These are phyloP conservation scores for Muscicapa adusta DNA, from an alignment of 2,113 vertebrate genomes.

Conservation along the genomic window DNA sequence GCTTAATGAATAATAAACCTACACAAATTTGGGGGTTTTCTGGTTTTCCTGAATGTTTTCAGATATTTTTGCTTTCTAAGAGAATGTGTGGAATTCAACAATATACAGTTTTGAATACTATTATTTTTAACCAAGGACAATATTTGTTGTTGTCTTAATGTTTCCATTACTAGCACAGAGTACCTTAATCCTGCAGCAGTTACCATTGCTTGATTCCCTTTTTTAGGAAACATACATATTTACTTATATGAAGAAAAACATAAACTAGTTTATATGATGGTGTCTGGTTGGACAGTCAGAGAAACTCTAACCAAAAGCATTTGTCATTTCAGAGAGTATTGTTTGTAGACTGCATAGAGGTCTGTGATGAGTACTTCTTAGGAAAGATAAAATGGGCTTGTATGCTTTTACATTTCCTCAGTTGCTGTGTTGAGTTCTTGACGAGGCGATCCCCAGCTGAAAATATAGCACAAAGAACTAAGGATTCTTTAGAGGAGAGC, in stretches of 20 bases:
- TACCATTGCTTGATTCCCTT: background rate
- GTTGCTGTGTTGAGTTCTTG: background rate
- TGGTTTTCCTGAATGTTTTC: background rate
- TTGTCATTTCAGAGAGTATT: background rate
- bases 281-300: background rate
- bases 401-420: background rate
- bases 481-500: background rate
- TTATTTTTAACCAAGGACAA: background rate
- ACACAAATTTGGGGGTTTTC: background rate
- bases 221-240: background rate
- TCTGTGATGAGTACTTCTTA: background rate
- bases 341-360: background rate
- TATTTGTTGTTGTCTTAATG: background rate
- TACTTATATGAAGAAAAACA: background rate
- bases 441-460: background rate
- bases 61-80: background rate
- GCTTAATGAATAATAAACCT: slow-evolving; percentile 36
- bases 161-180: background rate
- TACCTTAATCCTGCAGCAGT: background rate
- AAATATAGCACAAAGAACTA: background rate
- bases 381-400: background rate
- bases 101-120: background rate
- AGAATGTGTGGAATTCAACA: slow-evolving; percentile 1
- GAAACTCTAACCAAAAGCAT: background rate
- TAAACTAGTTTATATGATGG: background rate